Conservation (phyloP, 64 coral and sea anemone species). For the Actinia tenebrosa region DNA sequence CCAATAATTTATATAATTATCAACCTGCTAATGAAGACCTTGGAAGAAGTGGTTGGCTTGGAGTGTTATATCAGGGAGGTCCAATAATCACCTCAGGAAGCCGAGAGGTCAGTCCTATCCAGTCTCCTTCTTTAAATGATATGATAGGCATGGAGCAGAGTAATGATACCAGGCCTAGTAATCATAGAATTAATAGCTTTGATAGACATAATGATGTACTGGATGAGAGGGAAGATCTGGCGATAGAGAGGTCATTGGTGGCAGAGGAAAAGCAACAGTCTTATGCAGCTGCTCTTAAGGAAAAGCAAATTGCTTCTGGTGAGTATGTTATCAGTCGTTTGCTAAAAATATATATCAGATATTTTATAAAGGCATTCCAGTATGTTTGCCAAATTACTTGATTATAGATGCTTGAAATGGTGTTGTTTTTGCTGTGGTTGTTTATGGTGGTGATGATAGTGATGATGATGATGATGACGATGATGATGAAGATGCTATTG, state of each 20-base stretch:
- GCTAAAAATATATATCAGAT: background rate
- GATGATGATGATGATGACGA: no score
- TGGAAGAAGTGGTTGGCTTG: slow-evolving; percentile 21
- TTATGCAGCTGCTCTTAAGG: slow-evolving; percentile 76
- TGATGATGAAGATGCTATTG: no score
- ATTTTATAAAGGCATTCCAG: no score
- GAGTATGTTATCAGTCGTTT: background rate
- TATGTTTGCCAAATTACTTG: no score
- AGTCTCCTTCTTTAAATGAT: background rate
- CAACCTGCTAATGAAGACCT: background rate
- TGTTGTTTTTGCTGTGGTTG: no score
- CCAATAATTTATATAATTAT: background rate
- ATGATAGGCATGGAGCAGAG: background rate
- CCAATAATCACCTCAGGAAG: slow-evolving; percentile 25
- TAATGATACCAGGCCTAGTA: background rate
- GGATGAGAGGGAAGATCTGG: slow-evolving; percentile 77
- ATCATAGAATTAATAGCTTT: slow-evolving; percentile 7
- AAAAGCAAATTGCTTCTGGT: slow-evolving; percentile 17
- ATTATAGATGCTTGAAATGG: no score
- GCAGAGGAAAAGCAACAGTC: slow-evolving; percentile 71
- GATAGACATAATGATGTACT: slow-evolving; percentile 50
- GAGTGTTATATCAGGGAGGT: background rate
- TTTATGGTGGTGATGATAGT: no score
- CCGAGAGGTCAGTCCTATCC: background rate
- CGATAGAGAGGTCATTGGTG: slow-evolving; percentile 65